These are phyloP conservation scores for Euglossa dilemma DNA, from an alignment of 1,140 invertebrate genomes.

Conservation along the genomic window DNA sequence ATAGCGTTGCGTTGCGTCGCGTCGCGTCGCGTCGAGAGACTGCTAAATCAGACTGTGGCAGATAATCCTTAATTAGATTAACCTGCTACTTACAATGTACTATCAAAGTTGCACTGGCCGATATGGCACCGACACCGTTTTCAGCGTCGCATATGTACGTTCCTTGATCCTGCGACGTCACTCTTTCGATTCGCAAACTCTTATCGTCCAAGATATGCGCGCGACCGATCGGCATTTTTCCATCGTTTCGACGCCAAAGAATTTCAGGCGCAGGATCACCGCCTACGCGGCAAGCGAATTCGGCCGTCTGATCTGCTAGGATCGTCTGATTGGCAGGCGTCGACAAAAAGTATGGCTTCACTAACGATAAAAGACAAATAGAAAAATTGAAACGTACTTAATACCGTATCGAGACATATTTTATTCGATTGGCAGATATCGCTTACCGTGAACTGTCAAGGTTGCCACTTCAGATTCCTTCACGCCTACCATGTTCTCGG, in stretches of 20 bases:
- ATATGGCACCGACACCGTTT: constrained; percentile 90
- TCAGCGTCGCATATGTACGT: constrained; percentile 91
- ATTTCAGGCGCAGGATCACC: constrained; percentile 95
- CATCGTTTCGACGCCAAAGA: constrained; percentile 94
- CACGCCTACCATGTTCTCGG: constrained; percentile 92
- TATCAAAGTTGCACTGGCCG: constrained; percentile 88
- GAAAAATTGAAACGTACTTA: not conserved
- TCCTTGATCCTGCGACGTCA: constrained; percentile 90
- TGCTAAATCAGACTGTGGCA: too few relatives aligned
- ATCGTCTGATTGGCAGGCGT: constrained; percentile 93
- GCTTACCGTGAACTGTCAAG: constrained; percentile 91
- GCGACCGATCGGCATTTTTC: constrained; percentile 90
- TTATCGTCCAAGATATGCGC: constrained; percentile 89
- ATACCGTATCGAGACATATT: not conserved
- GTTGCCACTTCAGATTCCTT: constrained; percentile 89
- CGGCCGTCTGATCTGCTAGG: constrained; percentile 89
- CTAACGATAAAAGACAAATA: constrained; percentile 81
- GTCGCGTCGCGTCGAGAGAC: too few relatives aligned
- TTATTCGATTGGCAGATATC: not conserved
- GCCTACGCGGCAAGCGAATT: constrained; percentile 94
- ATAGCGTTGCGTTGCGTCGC: not conserved
- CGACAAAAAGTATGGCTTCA: constrained; percentile 93
- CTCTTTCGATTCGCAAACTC: constrained; percentile 88
- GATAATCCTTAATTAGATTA: too few relatives aligned
- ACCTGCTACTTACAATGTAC: constrained; percentile 87